Evolutionary conservation across 1,140 invertebrate genomes (phyloP).

Genomic region (Pseudomyrmex pallidus): DNA sequence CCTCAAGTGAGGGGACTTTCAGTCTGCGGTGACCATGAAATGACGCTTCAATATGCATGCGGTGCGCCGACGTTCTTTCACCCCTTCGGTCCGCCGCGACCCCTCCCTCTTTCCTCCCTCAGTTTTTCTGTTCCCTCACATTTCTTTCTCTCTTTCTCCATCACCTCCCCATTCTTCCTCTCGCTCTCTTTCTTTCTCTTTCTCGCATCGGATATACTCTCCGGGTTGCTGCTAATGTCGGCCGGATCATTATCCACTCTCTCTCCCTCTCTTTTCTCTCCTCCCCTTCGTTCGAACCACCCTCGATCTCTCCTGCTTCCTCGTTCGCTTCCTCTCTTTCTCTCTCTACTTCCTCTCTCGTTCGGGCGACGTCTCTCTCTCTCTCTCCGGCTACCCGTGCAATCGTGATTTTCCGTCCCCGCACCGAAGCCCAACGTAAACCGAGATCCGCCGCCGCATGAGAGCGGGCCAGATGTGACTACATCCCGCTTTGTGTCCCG

Average conservation of each 20-base stretch:
- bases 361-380: conserved; percentile 6
- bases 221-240: conserved; percentile 66
- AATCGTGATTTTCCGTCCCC: conserved; percentile 80
- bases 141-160: neutral
- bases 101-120: conserved; percentile 24
- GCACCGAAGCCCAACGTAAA: conserved; percentile 79
- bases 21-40: conserved; percentile 78
- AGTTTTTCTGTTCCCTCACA: conserved; percentile 4
- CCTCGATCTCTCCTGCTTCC: conserved; percentile 28
- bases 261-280: conserved; percentile 50
- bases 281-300: conserved; percentile 26
- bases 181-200: neutral
- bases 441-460: conserved; percentile 77
- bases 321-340: neutral
- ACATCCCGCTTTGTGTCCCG: conserved; percentile 80
- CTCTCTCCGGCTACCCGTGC: conserved; percentile 55
- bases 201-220: conserved; percentile 54
- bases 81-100: conserved; percentile 56
- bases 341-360: conserved; percentile 6
- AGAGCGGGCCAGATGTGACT: conserved; percentile 82
- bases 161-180: neutral
- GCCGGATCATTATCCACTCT: conserved; percentile 72
- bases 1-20: conserved; percentile 62
- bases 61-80: conserved; percentile 69
- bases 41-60: conserved; percentile 79